Evolutionary conservation across 2,113 vertebrate species (phyloP).

Genomic region (Nyctereutes procyonoides): DNA sequence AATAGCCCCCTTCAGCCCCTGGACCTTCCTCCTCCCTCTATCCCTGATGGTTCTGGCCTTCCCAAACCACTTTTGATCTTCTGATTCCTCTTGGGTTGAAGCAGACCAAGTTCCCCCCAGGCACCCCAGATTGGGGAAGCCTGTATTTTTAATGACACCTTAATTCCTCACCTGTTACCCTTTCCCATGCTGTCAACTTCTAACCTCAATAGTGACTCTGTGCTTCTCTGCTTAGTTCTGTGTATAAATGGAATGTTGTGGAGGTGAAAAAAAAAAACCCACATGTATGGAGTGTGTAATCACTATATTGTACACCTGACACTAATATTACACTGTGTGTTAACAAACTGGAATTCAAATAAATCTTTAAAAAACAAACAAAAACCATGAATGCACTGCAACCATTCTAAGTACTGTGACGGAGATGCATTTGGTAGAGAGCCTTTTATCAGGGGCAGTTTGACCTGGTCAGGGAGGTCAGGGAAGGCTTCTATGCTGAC

Average conservation of each 20-base stretch:
- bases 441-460: neutral
- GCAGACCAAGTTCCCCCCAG: neutral
- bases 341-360: neutral
- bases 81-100: neutral
- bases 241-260: neutral
- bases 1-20: no score
- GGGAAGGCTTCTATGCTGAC: neutral
- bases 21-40: neutral
- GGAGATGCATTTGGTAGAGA: neutral
- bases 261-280: neutral
- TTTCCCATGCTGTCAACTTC: neutral
- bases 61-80: neutral
- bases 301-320: neutral
- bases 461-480: neutral
- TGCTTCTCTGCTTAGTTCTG: neutral
- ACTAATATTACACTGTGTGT: neutral
- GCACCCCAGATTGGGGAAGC: neutral
- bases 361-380: neutral
- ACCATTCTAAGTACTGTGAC: neutral
- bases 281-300: neutral
- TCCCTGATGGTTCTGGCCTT: neutral
- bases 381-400: neutral
- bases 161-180: neutral
- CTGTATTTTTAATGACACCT: neutral
- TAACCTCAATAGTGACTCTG: neutral